Evolutionary conservation across 1,140 invertebrate species (phyloP).

Genomic region (Bathynomus jamesi): DNA sequence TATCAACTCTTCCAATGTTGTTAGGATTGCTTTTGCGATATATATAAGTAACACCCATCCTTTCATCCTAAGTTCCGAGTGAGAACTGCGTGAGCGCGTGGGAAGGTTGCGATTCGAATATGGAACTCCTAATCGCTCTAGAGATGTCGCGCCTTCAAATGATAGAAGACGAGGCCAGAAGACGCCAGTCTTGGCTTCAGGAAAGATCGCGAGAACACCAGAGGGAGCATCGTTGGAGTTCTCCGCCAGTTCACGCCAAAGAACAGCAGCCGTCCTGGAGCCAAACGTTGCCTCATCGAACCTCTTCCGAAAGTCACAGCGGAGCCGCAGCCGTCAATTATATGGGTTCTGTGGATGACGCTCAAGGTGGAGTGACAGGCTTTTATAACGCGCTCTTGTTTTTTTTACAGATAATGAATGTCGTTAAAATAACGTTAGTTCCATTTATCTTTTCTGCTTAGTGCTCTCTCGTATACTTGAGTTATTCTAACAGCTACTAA

Average conservation of each 20-base stretch:
- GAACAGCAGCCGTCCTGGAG: constrained; percentile 40
- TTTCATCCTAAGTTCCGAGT: neutral
- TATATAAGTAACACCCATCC: too few relatives aligned
- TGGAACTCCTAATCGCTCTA: constrained; percentile 59
- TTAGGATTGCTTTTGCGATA: too few relatives aligned
- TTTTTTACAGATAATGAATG: too few relatives aligned
- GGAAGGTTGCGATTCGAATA: constrained; percentile 50
- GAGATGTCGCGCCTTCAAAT: constrained; percentile 65
- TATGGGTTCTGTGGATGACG: neutral
- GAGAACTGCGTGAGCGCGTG: neutral
- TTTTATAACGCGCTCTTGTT: too few relatives aligned
- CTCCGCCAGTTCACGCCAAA: too few relatives aligned
- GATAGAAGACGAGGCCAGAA: constrained; percentile 47
- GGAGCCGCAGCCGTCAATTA: neutral
- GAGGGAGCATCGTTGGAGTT: too few relatives aligned
- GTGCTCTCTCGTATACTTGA: too few relatives aligned
- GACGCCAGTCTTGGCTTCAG: constrained; percentile 36
- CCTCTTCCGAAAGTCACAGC: neutral
- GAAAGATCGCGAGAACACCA: constrained; percentile 39
- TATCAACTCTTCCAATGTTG: too few relatives aligned
- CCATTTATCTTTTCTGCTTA: too few relatives aligned
- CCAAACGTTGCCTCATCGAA: neutral
- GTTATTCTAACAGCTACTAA: too few relatives aligned
- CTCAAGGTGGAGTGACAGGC: too few relatives aligned
- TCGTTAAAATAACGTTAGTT: too few relatives aligned